Conservation (phyloP, 1,140 invertebrate genomes). For the Dreissena polymorpha region DNA sequence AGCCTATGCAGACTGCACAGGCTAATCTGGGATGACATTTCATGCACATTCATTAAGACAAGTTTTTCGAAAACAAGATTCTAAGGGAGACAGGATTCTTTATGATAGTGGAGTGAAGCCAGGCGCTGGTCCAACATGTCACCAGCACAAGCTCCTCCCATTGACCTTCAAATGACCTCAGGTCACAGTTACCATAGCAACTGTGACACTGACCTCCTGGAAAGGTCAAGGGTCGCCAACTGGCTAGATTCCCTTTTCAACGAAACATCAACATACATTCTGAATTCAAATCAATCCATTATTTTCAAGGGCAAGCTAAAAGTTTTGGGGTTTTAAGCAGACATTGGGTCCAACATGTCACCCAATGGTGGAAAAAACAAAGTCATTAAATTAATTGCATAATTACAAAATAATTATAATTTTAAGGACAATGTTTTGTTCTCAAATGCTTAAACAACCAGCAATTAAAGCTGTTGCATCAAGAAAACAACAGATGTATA, state of each 20-base stretch:
- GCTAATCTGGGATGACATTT: no score
- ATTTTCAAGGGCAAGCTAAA: not conserved
- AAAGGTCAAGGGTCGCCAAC: constrained; percentile 5
- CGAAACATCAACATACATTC: constrained; percentile 1
- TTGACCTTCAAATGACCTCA: constrained; percentile 15
- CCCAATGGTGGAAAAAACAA: not conserved
- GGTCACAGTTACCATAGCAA: constrained; percentile 47
- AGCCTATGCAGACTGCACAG: no score
- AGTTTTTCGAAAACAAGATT: no score
- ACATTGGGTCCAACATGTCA: not conserved
- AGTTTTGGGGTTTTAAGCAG: not conserved
- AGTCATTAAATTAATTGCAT: no score
- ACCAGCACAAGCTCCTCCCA: constrained; percentile 13
- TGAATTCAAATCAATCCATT: not conserved
- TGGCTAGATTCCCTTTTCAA: not conserved
- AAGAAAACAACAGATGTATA: no score
- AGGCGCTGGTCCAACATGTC: constrained; percentile 52
- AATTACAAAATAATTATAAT: no score
- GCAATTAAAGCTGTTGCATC: no score
- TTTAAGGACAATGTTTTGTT: no score
- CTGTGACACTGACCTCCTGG: constrained; percentile 29
- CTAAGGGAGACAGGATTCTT: no score
- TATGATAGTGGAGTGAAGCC: not conserved
- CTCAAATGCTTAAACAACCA: no score
- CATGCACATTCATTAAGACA: no score